These are phyloP conservation scores for Stenolophus ochropezus DNA, from an alignment of 2,888 invertebrate species.

Conservation along the genomic window DNA sequence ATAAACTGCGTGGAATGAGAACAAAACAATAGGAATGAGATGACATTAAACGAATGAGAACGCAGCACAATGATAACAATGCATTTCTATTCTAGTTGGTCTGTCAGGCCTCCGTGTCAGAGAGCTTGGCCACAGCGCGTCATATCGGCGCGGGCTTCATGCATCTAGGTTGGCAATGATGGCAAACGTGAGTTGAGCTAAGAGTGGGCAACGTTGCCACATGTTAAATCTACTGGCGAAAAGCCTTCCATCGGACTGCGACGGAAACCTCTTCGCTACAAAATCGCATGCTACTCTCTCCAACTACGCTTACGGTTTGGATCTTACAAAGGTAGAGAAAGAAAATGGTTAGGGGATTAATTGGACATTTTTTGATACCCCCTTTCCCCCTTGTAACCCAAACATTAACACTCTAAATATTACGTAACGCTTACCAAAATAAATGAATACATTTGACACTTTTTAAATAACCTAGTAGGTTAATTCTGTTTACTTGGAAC, in stretches of 20 bases:
- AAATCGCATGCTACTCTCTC: not conserved
- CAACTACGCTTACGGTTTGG: too few relatives aligned
- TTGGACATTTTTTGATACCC: too few relatives aligned
- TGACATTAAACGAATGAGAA: slow-evolving; percentile 39
- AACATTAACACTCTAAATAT: too few relatives aligned
- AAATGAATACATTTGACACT: too few relatives aligned
- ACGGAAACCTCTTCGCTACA: slow-evolving; percentile 11
- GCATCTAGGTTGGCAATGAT: slow-evolving; percentile 57
- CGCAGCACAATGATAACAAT: slow-evolving; percentile 48
- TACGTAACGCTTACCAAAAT: too few relatives aligned
- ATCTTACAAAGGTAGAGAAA: too few relatives aligned
- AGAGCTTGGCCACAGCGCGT: slow-evolving; percentile 41
- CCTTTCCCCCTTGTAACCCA: too few relatives aligned
- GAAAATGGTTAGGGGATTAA: too few relatives aligned
- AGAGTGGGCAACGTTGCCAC: slow-evolving; percentile 26
- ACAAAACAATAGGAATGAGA: slow-evolving; percentile 26
- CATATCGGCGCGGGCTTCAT: slow-evolving; percentile 52
- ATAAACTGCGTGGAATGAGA: slow-evolving; percentile 18
- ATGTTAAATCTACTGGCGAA: slow-evolving; percentile 38
- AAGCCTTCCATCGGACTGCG: too few relatives aligned
- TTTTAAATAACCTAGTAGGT: too few relatives aligned
- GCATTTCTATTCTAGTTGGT: slow-evolving; percentile 43
- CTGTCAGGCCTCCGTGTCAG: slow-evolving; percentile 48
- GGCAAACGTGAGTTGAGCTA: slow-evolving; percentile 43
- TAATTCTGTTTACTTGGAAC: too few relatives aligned